Percentiles rank a stretch among this genome's conserved stretches.
These are phyloP conservation scores for Ailurus styani DNA, from an alignment of 2,113 vertebrate species.

Conservation along the genomic window DNA sequence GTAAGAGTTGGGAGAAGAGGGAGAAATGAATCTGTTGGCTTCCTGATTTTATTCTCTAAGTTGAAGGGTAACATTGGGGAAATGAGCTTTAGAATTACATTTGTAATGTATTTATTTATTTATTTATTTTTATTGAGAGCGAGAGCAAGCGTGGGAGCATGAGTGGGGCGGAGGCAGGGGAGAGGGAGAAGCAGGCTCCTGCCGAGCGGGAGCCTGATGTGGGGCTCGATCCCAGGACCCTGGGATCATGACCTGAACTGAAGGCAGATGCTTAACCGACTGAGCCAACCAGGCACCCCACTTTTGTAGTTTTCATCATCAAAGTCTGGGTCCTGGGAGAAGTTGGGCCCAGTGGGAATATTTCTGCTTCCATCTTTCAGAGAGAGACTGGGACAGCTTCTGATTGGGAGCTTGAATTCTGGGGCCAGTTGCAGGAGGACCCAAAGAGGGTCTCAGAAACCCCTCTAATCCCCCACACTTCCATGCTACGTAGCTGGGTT, in stretches of 20 bases:
- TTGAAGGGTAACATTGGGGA: neutral
- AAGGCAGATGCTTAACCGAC: neutral
- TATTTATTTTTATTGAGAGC: neutral
- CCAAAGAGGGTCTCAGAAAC: neutral
- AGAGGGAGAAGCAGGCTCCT: neutral
- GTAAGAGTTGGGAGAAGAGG: neutral
- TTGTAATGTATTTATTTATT: neutral
- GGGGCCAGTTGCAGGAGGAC: neutral
- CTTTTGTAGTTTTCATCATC: neutral
- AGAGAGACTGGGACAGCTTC: neutral
- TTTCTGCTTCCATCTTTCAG: neutral
- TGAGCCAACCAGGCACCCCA: neutral
- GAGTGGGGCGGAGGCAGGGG: neutral
- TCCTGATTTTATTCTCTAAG: neutral
- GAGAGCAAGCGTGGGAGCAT: neutral
- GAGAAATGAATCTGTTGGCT: neutral
- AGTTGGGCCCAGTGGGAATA: neutral
- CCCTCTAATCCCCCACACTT: neutral
- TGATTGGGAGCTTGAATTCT: neutral
- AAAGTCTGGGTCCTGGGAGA: neutral
- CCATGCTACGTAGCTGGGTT: neutral
- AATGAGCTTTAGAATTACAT: neutral
- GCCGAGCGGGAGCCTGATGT: neutral
- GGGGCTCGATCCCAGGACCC: neutral
- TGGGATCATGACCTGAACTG: neutral